Base-by-base conservation (phyloP, 2,888 invertebrate genomes). In the Drosophila mimica region DNA sequence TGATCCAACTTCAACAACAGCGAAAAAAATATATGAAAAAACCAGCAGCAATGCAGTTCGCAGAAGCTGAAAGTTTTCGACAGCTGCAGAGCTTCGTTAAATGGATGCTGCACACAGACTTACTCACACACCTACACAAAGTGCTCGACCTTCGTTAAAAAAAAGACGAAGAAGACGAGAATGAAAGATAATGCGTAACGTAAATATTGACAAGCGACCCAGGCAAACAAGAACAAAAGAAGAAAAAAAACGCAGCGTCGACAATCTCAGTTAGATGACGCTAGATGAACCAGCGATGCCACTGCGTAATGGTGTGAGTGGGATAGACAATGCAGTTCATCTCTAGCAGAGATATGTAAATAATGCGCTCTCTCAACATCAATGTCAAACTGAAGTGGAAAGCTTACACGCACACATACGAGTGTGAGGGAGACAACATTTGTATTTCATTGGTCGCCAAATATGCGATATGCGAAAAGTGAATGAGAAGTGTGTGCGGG, bases 161-260 rank as follows among this genome's bases (percentile, higher is more conserved):
- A 33, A 15, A 31, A 33, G 40, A 17, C n/a, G 46, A 56, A 52
- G 60, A 56, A 17, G 54, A 49, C 34, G 31, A 25, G n/a, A 33
- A 25, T 49, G 25, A 28, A 48, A 38, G 38, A 59, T 77, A 70
- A 81, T 77, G 61, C 53, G 48, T 63, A 70, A 88, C 51, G 70
- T 75, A 82, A 82, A 88, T 72, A 88, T 88, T 85, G 85, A 85
- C 85, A 85, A 53, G 40, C 46, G 64, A 60, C 62, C 51, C 57
- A 61, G 69, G 54, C 51, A 62, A 70, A 49, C 53, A 66, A 13
- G 52, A 75, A 63, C 49, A 60, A 51, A 28, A 25, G 68, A 58
- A 9, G 20, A 57, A 56, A 33, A 43, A 31, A 28, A 56, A 61
- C n/a, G 28, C 36, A 66, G 40, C 43, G 33, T 58, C 56, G 58